Evolutionary conservation across 2,113 vertebrate species (phyloP), one percentile per base, ranked within the genome.

Genomic region (Oreotrochilus melanogaster): DNA sequence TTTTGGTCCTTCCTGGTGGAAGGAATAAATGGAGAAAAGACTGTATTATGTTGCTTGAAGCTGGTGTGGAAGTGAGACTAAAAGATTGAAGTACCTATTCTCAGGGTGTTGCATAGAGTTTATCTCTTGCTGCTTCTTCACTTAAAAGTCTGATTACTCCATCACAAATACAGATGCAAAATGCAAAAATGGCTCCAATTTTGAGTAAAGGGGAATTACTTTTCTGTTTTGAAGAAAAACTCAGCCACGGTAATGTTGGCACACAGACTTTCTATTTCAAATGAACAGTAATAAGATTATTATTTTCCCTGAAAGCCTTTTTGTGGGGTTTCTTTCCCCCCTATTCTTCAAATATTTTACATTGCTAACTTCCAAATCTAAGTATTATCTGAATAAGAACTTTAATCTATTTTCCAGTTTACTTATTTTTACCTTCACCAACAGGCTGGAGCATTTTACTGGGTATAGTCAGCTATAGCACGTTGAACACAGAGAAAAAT

Each of bases 311-410:
- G 70, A 73, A 24, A 67, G 54, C 3, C 4, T 69, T 76, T 81
- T 27, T 84, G 4, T 74, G 16, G 43, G 17, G 43, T 65, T 81
- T 65, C 17, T 10, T 47, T 10, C 45, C 4, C 7, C 21, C 88
- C 67, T 86, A 7, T 53, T 95, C 16, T 24, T 76, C n/a, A 85
- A 92, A 90, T 94, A 83, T 71, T 96, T 92, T 80, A 92, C n/a
- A 80, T 94, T 6, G 1, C 56, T 87, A 67, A 27, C n/a, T 97
- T 93, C 75, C 86, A 88, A 83, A 62, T 90, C 5, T 23, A 78
- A 90, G 7, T 51, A 53, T 75, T 93, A 60, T 61, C 53, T 61
- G 47, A 64, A n/a, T 24, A 74, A 84, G 65, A 86, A 74, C 93
- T 86, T 95, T 87, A 42, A 94, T 93, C 47, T 86, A 0, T 88